These are phyloP conservation scores for Malurus leucopterus DNA, from an alignment of 2,797 vertebrate species.

Conservation along the genomic window DNA sequence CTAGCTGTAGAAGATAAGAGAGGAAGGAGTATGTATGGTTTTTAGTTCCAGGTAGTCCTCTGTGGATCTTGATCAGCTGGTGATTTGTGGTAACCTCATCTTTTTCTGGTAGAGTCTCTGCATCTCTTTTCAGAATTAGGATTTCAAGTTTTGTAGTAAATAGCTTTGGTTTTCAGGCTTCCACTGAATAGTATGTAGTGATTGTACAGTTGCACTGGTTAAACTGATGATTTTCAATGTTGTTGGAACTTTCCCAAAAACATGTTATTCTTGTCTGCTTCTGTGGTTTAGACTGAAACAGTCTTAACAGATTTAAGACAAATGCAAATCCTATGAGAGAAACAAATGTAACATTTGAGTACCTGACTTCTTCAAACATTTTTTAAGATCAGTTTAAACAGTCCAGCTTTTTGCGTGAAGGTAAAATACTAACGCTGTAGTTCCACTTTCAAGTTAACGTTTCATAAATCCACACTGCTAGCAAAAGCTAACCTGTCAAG, in stretches of 20 bases:
- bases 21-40: conserved; percentile 27
- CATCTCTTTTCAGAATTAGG: conserved; percentile 24
- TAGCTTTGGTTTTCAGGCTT: conserved; percentile 11
- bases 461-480: neutral
- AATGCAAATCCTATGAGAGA: neutral
- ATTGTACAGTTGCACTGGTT: conserved; percentile 21
- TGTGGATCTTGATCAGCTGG: conserved; percentile 7
- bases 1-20: conserved; percentile 33
- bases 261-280: neutral
- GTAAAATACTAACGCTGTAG: conserved; percentile 12
- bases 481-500: conserved; percentile 13
- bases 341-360: neutral
- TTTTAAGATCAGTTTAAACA: conserved; percentile 8
- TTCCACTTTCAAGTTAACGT: neutral
- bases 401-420: neutral
- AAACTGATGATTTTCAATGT: neutral
- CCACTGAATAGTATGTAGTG: neutral
- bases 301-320: neutral
- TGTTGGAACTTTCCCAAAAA: neutral
- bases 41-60: conserved; percentile 49
- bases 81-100: conserved; percentile 16
- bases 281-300: neutral
- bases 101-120: conserved; percentile 31
- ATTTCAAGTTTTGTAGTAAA: conserved; percentile 7
- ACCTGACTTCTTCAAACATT: neutral